A percentile compares a stretch with the other conserved stretches of the same genome.
Evolutionary conservation across 2,113 vertebrate genomes (phyloP).

Genomic region (Grallaria varia): DNA sequence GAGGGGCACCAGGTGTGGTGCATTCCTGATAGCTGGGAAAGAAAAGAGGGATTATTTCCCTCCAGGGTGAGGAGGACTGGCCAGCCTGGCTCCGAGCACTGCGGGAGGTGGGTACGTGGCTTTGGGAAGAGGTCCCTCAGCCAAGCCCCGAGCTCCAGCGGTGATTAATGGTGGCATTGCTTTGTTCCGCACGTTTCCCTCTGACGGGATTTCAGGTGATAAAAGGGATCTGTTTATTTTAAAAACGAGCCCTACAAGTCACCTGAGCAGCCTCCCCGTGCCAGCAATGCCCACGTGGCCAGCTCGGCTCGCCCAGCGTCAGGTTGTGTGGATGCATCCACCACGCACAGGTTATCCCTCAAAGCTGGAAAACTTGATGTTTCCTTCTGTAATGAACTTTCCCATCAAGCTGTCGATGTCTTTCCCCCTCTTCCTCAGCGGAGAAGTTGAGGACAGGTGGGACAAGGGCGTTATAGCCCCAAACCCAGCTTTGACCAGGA

Average conservation of each 20-base stretch:
- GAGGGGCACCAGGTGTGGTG: slow-evolving; percentile 15
- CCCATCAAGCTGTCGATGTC: background rate
- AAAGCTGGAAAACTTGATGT: background rate
- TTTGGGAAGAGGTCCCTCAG: background rate
- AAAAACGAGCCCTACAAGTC: background rate
- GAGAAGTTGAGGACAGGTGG: background rate
- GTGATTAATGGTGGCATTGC: background rate
- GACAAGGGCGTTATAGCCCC: background rate
- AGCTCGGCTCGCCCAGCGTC: background rate
- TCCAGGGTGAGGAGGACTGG: background rate
- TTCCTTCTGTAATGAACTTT: background rate
- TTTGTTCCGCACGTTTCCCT: background rate
- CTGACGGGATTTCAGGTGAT: accelerated
- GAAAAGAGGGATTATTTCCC: slow-evolving; percentile 20
- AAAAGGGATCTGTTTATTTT: background rate
- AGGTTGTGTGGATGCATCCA: background rate
- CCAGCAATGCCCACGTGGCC: accelerated
- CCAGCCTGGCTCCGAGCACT: background rate
- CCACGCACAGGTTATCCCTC: background rate
- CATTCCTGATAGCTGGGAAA: slow-evolving; percentile 3
- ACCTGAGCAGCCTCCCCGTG: background rate
- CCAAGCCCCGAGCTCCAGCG: background rate
- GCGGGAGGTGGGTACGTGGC: background rate
- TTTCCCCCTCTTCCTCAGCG: background rate
- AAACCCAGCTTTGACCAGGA: background rate